These are phyloP conservation scores for Casuarius casuarius DNA, from an alignment of 2,113 vertebrate genomes.

Conservation along the genomic window DNA sequence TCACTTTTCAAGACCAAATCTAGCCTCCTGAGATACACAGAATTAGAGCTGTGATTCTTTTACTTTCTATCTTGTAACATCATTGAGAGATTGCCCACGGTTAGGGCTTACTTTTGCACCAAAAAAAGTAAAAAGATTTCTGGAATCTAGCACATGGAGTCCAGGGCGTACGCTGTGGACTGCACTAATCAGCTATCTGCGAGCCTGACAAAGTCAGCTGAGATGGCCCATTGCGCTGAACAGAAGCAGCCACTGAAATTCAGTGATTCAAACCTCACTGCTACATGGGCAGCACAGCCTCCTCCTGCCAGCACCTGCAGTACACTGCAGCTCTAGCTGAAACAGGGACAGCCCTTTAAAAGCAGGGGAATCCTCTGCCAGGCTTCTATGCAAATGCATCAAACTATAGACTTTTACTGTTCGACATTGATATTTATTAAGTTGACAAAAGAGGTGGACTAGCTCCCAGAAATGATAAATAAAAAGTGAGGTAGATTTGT, in stretches of 20 bases:
- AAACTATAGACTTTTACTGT: slow-evolving; percentile 48
- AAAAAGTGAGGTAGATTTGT: slow-evolving; percentile 69
- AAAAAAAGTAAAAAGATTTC: background rate
- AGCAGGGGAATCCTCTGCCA: background rate
- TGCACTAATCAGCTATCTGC: background rate
- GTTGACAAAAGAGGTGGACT: slow-evolving; percentile 50
- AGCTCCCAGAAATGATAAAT: slow-evolving; percentile 70
- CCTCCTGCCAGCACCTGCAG: background rate
- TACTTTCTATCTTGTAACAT: background rate
- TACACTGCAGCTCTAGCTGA: background rate
- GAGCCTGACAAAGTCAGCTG: background rate
- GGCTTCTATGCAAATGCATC: background rate
- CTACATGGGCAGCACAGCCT: background rate
- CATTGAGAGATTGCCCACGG: background rate
- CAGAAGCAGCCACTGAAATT: background rate
- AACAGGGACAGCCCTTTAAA: background rate
- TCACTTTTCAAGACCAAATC: background rate
- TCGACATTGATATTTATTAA: slow-evolving; percentile 59
- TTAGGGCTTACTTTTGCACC: background rate
- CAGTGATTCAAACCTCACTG: background rate
- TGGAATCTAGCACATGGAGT: background rate
- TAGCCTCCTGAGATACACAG: background rate
- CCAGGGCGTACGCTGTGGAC: background rate
- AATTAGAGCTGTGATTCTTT: background rate
- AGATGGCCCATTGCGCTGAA: background rate